phyloP scores from a whole-genome alignment of 2,113 vertebrate species.

The Chionis minor region DNA sequence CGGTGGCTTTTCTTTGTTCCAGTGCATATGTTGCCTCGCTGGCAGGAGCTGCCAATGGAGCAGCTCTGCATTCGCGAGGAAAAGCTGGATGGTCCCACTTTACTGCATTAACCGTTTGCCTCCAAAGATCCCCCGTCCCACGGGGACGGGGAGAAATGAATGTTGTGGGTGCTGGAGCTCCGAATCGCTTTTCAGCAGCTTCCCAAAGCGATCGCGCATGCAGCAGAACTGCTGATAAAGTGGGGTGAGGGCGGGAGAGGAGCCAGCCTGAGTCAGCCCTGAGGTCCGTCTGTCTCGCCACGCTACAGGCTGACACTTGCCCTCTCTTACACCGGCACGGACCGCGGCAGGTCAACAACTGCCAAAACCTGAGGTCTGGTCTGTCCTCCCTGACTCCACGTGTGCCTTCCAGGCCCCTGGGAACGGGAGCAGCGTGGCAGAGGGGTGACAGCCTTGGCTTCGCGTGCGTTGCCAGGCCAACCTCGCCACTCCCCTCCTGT shows the following conservation, averaged over 20 bases:
- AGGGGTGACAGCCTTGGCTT: background rate
- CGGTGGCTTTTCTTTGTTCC: conserved; percentile 61
- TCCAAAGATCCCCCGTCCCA: background rate
- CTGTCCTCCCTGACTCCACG: fast-evolving
- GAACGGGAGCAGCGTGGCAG: fast-evolving
- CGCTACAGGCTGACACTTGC: background rate
- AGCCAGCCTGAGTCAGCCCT: background rate
- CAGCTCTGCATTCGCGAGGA: background rate
- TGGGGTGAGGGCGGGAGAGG: background rate
- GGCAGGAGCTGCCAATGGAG: conserved; percentile 53
- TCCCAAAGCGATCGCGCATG: background rate
- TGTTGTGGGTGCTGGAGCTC: background rate
- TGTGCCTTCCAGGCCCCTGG: background rate
- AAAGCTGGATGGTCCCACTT: conserved; percentile 17
- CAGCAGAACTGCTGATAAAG: background rate
- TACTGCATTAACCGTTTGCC: background rate
- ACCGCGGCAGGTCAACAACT: background rate
- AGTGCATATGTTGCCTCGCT: conserved; percentile 58
- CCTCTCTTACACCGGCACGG: background rate
- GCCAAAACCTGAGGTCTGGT: background rate
- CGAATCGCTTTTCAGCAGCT: background rate
- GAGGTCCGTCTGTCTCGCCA: background rate
- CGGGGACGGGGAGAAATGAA: background rate
- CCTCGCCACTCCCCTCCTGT: background rate
- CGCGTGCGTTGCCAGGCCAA: fast-evolving